A percentile compares a stretch with the other conserved stretches of the same genome.
These are phyloP conservation scores for Villa cingulata DNA, from an alignment of 2,888 invertebrate genomes.

Conservation along the genomic window DNA sequence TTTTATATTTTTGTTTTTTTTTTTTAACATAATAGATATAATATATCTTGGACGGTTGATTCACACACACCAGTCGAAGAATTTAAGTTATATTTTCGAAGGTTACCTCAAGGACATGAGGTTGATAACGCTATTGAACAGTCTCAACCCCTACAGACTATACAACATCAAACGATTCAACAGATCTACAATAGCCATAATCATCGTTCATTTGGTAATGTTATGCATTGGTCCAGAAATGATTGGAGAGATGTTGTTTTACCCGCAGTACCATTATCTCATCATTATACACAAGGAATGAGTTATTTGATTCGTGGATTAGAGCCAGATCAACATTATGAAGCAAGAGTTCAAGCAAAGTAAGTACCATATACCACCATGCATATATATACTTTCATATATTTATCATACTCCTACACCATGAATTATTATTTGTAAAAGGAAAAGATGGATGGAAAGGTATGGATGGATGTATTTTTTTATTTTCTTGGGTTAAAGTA, in stretches of 20 bases:
- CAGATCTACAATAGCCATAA: constrained; percentile 7
- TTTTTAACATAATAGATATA: constrained; percentile 38
- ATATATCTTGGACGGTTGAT: constrained; percentile 54
- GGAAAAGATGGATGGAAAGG: too few relatives aligned
- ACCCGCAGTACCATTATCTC: constrained; percentile 39
- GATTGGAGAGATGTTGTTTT: constrained; percentile 47
- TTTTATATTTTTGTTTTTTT: too few relatives aligned
- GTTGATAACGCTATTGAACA: constrained; percentile 37
- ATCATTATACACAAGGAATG: constrained; percentile 47
- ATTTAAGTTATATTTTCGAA: constrained; percentile 50
- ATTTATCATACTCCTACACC: too few relatives aligned
- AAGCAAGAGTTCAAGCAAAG: constrained; percentile 51
- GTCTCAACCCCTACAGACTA: constrained; percentile 33
- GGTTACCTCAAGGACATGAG: constrained; percentile 43
- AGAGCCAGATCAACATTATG: constrained; percentile 50
- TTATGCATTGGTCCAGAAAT: constrained; percentile 36
- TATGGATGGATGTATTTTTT: too few relatives aligned
- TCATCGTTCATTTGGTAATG: constrained; percentile 25
- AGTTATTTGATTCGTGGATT: constrained; percentile 51
- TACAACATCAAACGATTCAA: constrained; percentile 6
- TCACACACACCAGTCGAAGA: constrained; percentile 53
- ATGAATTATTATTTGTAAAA: too few relatives aligned
- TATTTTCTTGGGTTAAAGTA: too few relatives aligned
- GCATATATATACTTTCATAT: too few relatives aligned
- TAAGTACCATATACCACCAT: too few relatives aligned